A percentile compares a stretch with the other conserved stretches of the same genome.
These are phyloP conservation scores for Channa maculata DNA, from an alignment of 2,113 vertebrate genomes.

Conservation along the genomic window DNA sequence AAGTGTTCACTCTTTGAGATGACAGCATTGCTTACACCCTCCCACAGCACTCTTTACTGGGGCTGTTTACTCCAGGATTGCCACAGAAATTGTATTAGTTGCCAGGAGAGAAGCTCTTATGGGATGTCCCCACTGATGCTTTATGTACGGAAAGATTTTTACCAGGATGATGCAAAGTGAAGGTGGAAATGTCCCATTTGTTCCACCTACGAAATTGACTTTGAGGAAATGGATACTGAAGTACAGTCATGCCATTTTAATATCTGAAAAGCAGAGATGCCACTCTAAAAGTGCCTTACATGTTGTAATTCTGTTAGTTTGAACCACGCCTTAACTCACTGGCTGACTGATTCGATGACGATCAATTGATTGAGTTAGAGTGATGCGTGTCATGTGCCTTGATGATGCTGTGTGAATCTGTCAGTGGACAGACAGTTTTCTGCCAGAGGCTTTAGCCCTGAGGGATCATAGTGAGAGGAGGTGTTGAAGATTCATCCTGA, in stretches of 20 bases:
- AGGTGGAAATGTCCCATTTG: constrained; percentile 68
- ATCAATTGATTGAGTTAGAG: constrained; percentile 47
- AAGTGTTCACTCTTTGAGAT: constrained; percentile 65
- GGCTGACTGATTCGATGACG: constrained; percentile 47
- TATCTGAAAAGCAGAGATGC: constrained; percentile 18
- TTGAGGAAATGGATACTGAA: constrained; percentile 53
- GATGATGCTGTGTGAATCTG: constrained; percentile 57
- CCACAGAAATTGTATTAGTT: constrained; percentile 77
- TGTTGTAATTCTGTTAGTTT: constrained; percentile 27
- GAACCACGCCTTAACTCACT: background rate
- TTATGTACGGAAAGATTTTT: constrained; percentile 63
- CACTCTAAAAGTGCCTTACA: constrained; percentile 21
- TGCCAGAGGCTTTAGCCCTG: constrained; percentile 69
- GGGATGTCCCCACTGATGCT: constrained; percentile 69
- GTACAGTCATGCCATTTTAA: constrained; percentile 34
- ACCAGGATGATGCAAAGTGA: constrained; percentile 65
- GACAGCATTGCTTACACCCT: constrained; percentile 66
- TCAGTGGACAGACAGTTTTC: constrained; percentile 71
- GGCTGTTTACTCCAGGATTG: constrained; percentile 60
- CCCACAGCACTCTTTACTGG: constrained; percentile 45
- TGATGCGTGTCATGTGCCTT: constrained; percentile 46
- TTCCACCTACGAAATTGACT: constrained; percentile 62
- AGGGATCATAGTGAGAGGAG: constrained; percentile 59
- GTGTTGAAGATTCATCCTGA: constrained; percentile 62
- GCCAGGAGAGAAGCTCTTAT: constrained; percentile 70